Conservation (phyloP, 2,113 vertebrate species). For the Thamnaconus septentrionalis region DNA sequence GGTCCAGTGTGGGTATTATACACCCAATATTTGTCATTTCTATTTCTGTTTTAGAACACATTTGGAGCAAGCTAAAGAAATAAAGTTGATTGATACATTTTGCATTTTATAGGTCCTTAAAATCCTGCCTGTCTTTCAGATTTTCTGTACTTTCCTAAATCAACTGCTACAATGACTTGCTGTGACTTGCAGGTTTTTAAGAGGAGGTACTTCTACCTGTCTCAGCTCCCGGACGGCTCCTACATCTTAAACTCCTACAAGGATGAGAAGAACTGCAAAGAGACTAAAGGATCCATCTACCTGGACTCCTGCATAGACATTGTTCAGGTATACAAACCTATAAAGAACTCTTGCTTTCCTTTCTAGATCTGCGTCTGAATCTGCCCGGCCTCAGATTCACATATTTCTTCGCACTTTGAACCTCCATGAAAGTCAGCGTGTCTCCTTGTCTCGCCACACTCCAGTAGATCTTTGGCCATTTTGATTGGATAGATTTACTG, state of each 20-base stretch:
- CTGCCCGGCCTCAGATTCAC: background rate
- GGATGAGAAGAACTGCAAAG: conserved; percentile 95
- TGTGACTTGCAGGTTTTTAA: conserved; percentile 86
- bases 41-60: too few species aligned
- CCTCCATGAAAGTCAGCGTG: conserved; percentile 17
- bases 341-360: background rate
- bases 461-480: conserved; percentile 20
- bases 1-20: too few species aligned
- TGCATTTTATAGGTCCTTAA: too few species aligned
- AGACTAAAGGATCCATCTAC: conserved; percentile 97
- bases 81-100: too few species aligned
- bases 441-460: conserved; percentile 4
- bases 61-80: too few species aligned
- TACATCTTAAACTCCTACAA: conserved; percentile 98
- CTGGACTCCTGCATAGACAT: conserved; percentile 96
- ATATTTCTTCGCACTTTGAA: conserved; percentile 9
- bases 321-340: conserved; percentile 78
- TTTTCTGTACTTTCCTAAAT: background rate
- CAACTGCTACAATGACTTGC: too few species aligned
- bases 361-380: background rate
- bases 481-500: conserved; percentile 35
- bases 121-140: background rate
- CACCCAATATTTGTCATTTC: too few species aligned
- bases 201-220: conserved; percentile 93
- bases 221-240: conserved; percentile 94